Evolutionary conservation across 2,888 invertebrate genomes (phyloP).

Genomic region (Lasioglossum figueresi): DNA sequence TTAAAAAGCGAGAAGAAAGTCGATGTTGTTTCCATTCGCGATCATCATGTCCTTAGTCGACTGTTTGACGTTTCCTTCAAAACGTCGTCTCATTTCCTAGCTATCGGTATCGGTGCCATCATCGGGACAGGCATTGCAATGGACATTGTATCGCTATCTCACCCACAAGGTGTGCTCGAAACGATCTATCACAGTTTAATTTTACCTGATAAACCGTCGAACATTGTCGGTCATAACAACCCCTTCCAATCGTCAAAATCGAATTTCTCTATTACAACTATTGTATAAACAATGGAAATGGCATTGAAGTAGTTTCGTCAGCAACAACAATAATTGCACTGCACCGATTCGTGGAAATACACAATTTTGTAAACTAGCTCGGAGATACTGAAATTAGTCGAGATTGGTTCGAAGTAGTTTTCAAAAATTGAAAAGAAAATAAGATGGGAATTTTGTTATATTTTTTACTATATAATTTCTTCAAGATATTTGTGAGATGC

Average conservation of each 20-base stretch:
- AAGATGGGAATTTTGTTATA: not conserved
- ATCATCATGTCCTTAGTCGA: slow-evolving; percentile 58
- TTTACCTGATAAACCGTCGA: slow-evolving; percentile 44
- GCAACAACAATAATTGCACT: not conserved
- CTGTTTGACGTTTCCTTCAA: slow-evolving; percentile 68
- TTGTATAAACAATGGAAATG: not conserved
- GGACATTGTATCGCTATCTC: slow-evolving; percentile 68
- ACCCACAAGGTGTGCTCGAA: slow-evolving; percentile 46
- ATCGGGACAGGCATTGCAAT: slow-evolving; percentile 62
- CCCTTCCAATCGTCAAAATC: slow-evolving; percentile 22
- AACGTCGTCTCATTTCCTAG: slow-evolving; percentile 70
- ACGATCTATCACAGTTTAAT: slow-evolving; percentile 48
- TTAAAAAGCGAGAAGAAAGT: slow-evolving; percentile 43
- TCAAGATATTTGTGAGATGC: not conserved
- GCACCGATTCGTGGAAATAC: not conserved
- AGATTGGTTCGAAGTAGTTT: not conserved
- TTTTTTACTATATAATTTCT: not conserved
- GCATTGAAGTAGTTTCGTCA: not conserved
- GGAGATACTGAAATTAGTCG: not conserved
- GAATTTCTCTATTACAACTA: slow-evolving; percentile 19
- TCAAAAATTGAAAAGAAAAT: not conserved
- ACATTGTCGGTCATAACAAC: slow-evolving; percentile 28
- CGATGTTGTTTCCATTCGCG: slow-evolving; percentile 45
- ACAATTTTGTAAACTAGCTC: not conserved
- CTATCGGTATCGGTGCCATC: slow-evolving; percentile 66